Conservation (phyloP, 2,113 vertebrate species). For the Dendrocopos noguchii region DNA sequence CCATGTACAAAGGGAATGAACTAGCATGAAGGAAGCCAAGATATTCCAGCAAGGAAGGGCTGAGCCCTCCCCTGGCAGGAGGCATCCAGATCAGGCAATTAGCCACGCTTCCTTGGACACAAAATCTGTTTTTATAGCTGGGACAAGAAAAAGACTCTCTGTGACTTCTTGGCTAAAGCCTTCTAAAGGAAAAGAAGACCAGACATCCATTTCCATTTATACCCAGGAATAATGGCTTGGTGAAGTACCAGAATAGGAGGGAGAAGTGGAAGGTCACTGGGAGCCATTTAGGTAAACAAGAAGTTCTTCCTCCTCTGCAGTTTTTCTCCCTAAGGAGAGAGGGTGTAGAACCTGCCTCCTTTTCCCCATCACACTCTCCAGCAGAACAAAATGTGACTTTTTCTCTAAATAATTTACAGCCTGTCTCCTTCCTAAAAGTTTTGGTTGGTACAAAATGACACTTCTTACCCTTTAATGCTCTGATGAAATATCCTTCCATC, state of each 20-base stretch:
- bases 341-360: constrained; percentile 1
- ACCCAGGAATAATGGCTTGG: background rate
- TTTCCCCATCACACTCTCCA: constrained; percentile 25
- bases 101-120: background rate
- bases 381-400: constrained; percentile 76
- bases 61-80: background rate
- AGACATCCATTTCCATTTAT: background rate
- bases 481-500: constrained; percentile 64
- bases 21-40: background rate
- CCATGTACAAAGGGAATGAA: background rate
- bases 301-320: background rate
- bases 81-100: background rate
- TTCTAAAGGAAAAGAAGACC: background rate
- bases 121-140: background rate
- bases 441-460: constrained; percentile 61
- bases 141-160: background rate
- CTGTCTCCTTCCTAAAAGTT: constrained; percentile 60
- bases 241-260: background rate
- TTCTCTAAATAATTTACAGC: constrained; percentile 69
- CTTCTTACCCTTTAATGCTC: constrained; percentile 61
- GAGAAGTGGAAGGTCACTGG: background rate
- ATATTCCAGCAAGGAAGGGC: background rate
- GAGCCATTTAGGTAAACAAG: background rate
- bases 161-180: background rate
- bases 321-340: background rate